Conservation (phyloP, 2,797 vertebrate species). For the Microtus agrestis region DNA sequence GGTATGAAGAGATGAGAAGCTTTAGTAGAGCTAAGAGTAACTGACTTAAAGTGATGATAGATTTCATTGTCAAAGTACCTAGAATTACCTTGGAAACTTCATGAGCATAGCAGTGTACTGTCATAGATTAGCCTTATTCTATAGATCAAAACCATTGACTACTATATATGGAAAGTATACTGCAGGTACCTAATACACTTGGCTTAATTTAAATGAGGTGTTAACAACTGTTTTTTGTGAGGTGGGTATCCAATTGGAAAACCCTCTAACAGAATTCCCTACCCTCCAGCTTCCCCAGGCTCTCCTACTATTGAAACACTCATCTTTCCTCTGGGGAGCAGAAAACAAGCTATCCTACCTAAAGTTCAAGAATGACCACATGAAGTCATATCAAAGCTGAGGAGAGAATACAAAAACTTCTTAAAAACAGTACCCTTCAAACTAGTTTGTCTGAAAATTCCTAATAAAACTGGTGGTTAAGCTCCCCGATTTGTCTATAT, state of each 20-base stretch:
- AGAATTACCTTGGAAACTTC: slow-evolving; percentile 34
- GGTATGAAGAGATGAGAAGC: slow-evolving; percentile 34
- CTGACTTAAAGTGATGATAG: slow-evolving; percentile 41
- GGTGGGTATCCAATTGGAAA: slow-evolving; percentile 3
- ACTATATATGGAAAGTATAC: slow-evolving; percentile 25
- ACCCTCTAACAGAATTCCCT: slow-evolving; percentile 30
- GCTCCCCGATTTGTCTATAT: slow-evolving; percentile 74
- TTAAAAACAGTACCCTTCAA: slow-evolving; percentile 68
- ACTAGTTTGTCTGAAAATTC: slow-evolving; percentile 60
- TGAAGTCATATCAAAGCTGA: slow-evolving; percentile 60
- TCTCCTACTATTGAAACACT: slow-evolving; percentile 38
- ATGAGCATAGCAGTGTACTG: background rate
- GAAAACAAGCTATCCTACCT: slow-evolving; percentile 65
- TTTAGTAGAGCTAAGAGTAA: slow-evolving; percentile 14
- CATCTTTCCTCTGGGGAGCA: slow-evolving; percentile 59
- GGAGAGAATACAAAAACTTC: slow-evolving; percentile 66
- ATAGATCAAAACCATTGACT: slow-evolving; percentile 28
- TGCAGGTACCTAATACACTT: background rate
- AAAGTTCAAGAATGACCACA: slow-evolving; percentile 69
- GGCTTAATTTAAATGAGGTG: slow-evolving; percentile 51
- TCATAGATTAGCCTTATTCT: slow-evolving; percentile 52
- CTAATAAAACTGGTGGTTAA: slow-evolving; percentile 77
- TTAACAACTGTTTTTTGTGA: slow-evolving; percentile 37
- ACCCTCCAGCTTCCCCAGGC: background rate
- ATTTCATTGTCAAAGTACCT: slow-evolving; percentile 54